A percentile compares a stretch with the other conserved stretches of the same genome.
phyloP scores from a whole-genome alignment of 1,140 invertebrate genomes.

The Nasonia vitripennis region DNA sequence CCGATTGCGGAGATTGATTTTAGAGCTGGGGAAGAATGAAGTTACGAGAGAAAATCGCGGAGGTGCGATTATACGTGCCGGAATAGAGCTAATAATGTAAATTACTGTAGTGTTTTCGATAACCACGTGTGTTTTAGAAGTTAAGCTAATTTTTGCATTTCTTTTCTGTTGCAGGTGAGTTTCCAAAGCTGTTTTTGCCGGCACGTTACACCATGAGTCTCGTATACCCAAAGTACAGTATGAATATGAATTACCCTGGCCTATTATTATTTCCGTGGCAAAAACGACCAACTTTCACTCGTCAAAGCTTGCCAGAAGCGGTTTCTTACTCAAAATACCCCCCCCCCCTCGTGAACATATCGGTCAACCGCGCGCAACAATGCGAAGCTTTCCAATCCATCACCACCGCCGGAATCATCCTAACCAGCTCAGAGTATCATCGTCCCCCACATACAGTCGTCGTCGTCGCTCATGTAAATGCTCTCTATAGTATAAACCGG shows the following conservation, averaged over 20 bases:
- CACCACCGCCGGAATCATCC: no score
- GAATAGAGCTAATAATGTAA: neutral
- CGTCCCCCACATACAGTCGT: neutral
- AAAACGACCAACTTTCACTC: no score
- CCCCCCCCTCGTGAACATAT: no score
- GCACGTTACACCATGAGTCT: neutral
- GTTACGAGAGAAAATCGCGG: neutral
- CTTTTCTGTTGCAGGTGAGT: constrained; percentile 33
- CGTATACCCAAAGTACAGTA: no score
- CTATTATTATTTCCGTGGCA: no score
- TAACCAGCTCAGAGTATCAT: no score
- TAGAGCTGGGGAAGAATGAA: neutral
- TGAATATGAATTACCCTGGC: no score
- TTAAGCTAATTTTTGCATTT: constrained; percentile 28
- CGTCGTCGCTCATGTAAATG: constrained; percentile 18
- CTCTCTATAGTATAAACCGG: neutral
- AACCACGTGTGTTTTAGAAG: neutral
- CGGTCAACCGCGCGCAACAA: no score
- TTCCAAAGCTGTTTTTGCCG: neutral
- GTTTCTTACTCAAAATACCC: no score
- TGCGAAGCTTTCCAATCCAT: no score
- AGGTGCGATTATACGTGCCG: neutral
- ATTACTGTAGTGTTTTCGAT: neutral
- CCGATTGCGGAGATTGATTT: neutral
- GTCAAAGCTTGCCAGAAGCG: no score